Base-by-base conservation (phyloP, 2,113 vertebrate species). In the Erythrocercus mccallii region DNA sequence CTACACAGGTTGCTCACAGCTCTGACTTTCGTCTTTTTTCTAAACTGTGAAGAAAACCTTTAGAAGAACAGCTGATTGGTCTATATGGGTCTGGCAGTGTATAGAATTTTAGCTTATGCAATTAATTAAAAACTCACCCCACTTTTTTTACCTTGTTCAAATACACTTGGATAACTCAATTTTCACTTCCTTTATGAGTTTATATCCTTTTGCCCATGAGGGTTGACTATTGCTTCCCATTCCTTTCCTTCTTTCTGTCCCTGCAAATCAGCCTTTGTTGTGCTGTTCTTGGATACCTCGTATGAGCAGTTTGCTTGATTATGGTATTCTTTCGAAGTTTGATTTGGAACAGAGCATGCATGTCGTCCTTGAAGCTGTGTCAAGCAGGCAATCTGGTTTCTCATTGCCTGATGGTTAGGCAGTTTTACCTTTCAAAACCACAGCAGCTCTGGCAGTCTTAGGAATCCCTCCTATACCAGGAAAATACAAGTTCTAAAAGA, bases 281-380 rank as follows among this genome's bases (percentile, higher is more conserved):
- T 64, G 31, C 53, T 93, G 81, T 90, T 84, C 91, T 91, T 86
- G 88, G 53, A 50, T 56, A 73, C 38, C 24, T 89, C 3, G 15
- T 35, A n/a, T 8, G 3, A 88, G 91, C 35, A 78, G 40, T 92
- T 86, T 96, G 57, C 81, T 96, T 95, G 73, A 77, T 89, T 90
- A 92, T 50, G 56, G 61, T n/a, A 86, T 92, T 90, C 79, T 90
- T 95, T 86, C 82, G 76, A 85, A 92, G 64, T 86, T 88, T 95
- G 77, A 57, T 92, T 95, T 95, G 81, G 60, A 96, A 38, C 50
- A 42, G 58, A 78, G 7, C 10, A 16, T 28, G 31, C 16, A 57
- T 7, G 28, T 57, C 0, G 3, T 78, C 87, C 85, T 95, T 92
- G 89, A 94, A 86, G n/a, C 33, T 62, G 44, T 77, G 60, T 93